phyloP scores from a whole-genome alignment of 1,140 invertebrate genomes.

The Apolygus lucorum region DNA sequence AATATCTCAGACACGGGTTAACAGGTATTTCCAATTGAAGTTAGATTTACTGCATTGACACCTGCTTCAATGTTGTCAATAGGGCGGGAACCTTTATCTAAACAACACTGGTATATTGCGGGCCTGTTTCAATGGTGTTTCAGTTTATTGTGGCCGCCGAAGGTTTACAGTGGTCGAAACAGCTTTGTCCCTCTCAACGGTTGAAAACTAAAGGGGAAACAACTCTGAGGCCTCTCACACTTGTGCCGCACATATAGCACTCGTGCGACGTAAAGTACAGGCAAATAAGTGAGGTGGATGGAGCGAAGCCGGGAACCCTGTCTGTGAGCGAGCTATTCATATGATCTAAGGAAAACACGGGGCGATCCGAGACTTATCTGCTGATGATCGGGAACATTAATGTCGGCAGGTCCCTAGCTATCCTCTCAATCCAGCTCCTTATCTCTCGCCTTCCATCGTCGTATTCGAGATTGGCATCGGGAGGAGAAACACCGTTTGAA shows the following conservation, averaged over 20 bases:
- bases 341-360: not conserved
- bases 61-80: constrained; percentile 10
- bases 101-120: not conserved
- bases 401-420: not conserved
- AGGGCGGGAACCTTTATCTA: constrained; percentile 9
- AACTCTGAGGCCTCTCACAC: not conserved
- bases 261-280: not conserved
- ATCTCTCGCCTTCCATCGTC: not conserved
- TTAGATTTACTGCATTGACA: constrained; percentile 17
- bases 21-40: constrained; percentile 20
- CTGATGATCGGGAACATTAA: not conserved
- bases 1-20: constrained; percentile 17
- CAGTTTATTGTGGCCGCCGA: constrained; percentile 4
- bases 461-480: not conserved
- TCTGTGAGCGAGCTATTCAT: not conserved
- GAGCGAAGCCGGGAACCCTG: too few species aligned
- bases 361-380: not conserved
- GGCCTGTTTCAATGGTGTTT: constrained; percentile 17
- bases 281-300: not conserved
- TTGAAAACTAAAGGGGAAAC: not conserved
- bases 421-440: not conserved
- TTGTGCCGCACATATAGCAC: not conserved
- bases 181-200: not conserved
- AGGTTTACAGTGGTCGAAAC: not conserved
- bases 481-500: not conserved